These are phyloP conservation scores for Theropithecus gelada DNA, from an alignment of 2,113 vertebrate genomes.

Conservation along the genomic window DNA sequence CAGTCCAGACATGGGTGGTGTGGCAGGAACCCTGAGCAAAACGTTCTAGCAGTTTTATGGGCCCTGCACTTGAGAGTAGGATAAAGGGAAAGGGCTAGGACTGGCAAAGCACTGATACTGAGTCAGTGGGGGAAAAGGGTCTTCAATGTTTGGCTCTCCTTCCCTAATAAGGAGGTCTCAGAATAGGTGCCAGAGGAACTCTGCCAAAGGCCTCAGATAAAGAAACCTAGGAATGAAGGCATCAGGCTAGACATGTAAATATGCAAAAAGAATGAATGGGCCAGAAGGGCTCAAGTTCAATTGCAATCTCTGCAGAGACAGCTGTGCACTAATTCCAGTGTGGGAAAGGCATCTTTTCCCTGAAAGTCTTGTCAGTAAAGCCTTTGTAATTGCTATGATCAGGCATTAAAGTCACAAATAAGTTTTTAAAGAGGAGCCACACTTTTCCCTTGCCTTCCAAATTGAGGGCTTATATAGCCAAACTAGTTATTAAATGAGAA, in stretches of 20 bases:
- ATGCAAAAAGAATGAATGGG: neutral
- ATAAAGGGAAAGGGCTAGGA: neutral
- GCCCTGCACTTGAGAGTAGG: neutral
- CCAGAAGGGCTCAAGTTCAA: neutral
- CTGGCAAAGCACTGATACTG: neutral
- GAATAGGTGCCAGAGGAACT: neutral
- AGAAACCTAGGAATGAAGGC: neutral
- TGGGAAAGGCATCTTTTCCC: neutral
- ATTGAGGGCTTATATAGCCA: neutral
- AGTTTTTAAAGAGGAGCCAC: neutral
- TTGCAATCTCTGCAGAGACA: neutral
- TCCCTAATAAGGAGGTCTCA: neutral
- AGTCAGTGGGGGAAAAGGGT: neutral
- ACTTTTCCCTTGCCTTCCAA: neutral
- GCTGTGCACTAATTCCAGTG: neutral
- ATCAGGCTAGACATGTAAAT: neutral
- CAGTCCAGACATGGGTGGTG: neutral
- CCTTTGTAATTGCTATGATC: too few relatives aligned
- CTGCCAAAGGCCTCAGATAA: neutral
- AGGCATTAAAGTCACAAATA: neutral
- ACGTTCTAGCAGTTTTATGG: neutral
- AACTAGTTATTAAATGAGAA: neutral
- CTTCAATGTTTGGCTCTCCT: neutral
- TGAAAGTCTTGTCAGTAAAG: neutral
- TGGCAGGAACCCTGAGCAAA: neutral